Percentiles rank a stretch among this genome's conserved stretches.
phyloP scores from a whole-genome alignment of 2,113 vertebrate genomes.

The Heterocephalus glaber region DNA sequence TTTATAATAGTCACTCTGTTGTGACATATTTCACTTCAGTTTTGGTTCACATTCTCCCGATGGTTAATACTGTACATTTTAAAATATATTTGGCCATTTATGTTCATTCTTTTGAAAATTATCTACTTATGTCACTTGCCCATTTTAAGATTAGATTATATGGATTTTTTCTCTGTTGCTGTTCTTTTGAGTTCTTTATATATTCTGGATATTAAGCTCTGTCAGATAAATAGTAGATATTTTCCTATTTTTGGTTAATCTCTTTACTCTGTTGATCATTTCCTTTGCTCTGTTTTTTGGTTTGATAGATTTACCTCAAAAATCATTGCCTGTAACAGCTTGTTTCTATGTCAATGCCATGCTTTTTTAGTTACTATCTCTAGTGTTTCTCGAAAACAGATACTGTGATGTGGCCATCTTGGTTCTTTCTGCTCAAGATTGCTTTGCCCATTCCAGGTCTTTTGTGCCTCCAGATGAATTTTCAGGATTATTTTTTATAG shows the following conservation, averaged over 20 bases:
- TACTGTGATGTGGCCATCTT: not conserved
- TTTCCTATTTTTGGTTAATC: not conserved
- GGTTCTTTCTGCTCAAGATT: not conserved
- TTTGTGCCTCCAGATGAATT: not conserved
- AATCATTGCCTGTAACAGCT: not conserved
- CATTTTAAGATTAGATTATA: not conserved
- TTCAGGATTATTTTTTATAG: not conserved
- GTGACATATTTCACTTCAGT: no score
- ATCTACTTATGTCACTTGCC: not conserved
- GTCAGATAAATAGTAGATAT: not conserved
- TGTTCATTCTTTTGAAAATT: not conserved
- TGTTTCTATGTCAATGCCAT: not conserved
- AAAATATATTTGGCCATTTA: not conserved
- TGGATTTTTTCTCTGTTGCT: not conserved
- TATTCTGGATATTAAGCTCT: not conserved
- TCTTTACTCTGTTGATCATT: not conserved
- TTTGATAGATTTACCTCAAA: not conserved
- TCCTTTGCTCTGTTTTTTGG: not conserved
- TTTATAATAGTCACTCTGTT: not conserved
- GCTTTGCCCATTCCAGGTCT: not conserved
- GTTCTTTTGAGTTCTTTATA: not conserved
- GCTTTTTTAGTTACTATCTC: not conserved
- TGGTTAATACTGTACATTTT: not conserved
- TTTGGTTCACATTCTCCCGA: not conserved
- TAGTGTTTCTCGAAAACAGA: not conserved